Evolutionary conservation across 1,140 invertebrate genomes (phyloP).

Genomic region (Scaptomyza montana): DNA sequence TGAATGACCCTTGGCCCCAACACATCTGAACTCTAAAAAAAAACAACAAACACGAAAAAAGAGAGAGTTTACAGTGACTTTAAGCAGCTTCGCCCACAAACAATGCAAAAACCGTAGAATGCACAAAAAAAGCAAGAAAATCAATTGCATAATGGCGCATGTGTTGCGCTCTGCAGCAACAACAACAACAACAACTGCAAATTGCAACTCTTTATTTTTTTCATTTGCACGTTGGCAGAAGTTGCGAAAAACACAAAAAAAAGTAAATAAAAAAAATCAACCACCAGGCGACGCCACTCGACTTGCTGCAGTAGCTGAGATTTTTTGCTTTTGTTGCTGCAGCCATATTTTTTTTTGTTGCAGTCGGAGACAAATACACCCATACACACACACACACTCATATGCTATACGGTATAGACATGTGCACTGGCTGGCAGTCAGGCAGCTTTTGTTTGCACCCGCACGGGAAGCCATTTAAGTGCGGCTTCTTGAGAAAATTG

Average conservation of each 20-base stretch:
- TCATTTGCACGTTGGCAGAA: constrained; percentile 65
- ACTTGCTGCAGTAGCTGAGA: constrained; percentile 49
- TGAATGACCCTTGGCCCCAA: constrained; percentile 64
- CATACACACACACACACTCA: constrained; percentile 18
- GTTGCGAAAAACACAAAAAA: constrained; percentile 30
- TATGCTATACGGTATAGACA: constrained; percentile 21
- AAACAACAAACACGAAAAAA: constrained; percentile 4
- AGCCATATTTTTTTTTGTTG: constrained; percentile 67
- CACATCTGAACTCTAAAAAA: constrained; percentile 18
- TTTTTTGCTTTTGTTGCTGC: constrained; percentile 59
- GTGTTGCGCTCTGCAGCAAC: constrained; percentile 67
- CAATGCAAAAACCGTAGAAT: constrained; percentile 56
- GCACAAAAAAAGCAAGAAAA: constrained; percentile 67
- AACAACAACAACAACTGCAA: constrained; percentile 38
- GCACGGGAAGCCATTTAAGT: constrained; percentile 83
- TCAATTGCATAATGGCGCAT: constrained; percentile 83
- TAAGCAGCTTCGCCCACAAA: constrained; percentile 47
- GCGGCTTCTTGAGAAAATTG: constrained; percentile 83
- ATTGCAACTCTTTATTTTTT: constrained; percentile 73
- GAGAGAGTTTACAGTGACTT: constrained; percentile 16
- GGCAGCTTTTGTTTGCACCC: constrained; percentile 78
- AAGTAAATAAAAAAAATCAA: constrained; percentile 49
- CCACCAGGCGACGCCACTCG: constrained; percentile 60
- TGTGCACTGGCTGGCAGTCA: constrained; percentile 27
- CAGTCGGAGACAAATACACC: constrained; percentile 46